phyloP scores from a whole-genome alignment of 2,797 vertebrate species.

The Takifugu rubripes region DNA sequence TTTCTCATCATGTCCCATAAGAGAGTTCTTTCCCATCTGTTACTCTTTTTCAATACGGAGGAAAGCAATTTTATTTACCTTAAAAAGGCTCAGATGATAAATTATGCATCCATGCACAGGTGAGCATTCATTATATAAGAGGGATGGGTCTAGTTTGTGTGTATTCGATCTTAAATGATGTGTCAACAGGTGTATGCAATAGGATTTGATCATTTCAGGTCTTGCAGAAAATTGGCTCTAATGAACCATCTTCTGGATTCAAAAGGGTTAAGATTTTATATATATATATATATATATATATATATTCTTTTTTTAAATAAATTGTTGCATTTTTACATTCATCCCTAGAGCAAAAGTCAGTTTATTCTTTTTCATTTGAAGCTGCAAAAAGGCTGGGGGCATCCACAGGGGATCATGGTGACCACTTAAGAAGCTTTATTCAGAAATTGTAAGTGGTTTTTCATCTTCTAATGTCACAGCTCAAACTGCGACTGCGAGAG shows the following conservation, averaged over 20 bases:
- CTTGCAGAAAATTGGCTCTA: neutral
- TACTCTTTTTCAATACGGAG: constrained; percentile 10
- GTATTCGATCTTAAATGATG: neutral
- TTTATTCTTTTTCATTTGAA: too few relatives aligned
- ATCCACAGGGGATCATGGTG: too few relatives aligned
- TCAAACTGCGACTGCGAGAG: constrained; percentile 2
- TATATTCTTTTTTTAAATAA: too few relatives aligned
- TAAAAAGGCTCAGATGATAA: constrained; percentile 5
- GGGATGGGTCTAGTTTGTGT: neutral
- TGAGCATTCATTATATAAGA: neutral
- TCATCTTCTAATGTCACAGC: constrained; percentile 1
- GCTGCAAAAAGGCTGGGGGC: too few relatives aligned
- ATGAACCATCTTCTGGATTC: too few relatives aligned
- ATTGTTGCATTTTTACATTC: too few relatives aligned
- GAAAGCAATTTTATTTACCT: neutral
- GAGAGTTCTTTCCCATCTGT: constrained; percentile 18
- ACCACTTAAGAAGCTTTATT: constrained; percentile 1
- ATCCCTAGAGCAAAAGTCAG: too few relatives aligned
- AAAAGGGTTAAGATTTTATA: too few relatives aligned
- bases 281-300: too few relatives aligned
- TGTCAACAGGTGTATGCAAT: too few relatives aligned
- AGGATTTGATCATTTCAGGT: too few relatives aligned
- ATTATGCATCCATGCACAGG: neutral
- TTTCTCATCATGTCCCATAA: constrained; percentile 12
- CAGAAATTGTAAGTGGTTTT: constrained; percentile 4